A percentile compares a stretch with the other conserved stretches of the same genome.
phyloP scores from a whole-genome alignment of 2,888 invertebrate genomes.

The Herminia tarsipennalis region DNA sequence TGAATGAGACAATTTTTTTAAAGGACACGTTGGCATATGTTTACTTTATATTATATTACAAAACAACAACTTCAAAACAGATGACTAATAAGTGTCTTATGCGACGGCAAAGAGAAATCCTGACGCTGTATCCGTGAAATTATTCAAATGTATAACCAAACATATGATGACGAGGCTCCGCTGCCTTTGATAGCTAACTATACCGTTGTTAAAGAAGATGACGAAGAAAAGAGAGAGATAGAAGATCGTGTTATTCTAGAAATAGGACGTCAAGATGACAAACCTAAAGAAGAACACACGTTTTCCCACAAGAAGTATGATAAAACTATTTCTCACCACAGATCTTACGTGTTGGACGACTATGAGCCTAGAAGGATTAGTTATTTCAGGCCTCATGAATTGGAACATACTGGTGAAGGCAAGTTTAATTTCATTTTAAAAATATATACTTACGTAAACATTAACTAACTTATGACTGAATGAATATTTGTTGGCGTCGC shows the following conservation, averaged over 20 bases:
- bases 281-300: conserved; percentile 72
- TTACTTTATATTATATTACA: not conserved
- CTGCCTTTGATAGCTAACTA: conserved; percentile 75
- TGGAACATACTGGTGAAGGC: conserved; percentile 68
- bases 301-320: conserved; percentile 84
- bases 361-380: conserved; percentile 70
- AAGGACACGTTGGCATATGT: conserved; percentile 6
- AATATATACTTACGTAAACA: no score
- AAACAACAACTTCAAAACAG: not conserved
- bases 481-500: no score
- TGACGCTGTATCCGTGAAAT: not conserved
- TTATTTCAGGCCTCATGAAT: conserved; percentile 72
- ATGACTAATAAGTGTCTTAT: not conserved
- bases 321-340: conserved; percentile 79
- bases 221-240: conserved; percentile 66
- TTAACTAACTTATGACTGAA: no score
- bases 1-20: not conserved
- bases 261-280: conserved; percentile 81
- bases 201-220: conserved; percentile 70
- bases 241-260: conserved; percentile 80
- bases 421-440: conserved; percentile 23
- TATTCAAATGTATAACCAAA: conserved; percentile 66
- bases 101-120: not conserved
- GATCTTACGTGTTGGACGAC: conserved; percentile 78
- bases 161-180: conserved; percentile 71